Evolutionary conservation across 2,113 vertebrate genomes (phyloP).

Genomic region (Ginglymostoma cirratum): DNA sequence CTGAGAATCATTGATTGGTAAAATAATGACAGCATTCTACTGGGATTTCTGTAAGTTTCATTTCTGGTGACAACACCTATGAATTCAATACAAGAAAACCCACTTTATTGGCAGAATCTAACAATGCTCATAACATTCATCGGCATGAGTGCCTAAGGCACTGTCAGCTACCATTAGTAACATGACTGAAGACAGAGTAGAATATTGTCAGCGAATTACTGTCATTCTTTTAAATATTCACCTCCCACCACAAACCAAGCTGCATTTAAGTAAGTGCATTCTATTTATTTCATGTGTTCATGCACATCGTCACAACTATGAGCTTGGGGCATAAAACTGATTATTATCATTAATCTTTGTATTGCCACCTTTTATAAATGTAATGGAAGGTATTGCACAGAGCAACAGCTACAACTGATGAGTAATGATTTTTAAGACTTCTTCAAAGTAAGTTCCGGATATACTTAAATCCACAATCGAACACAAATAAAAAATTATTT

Average conservation of each 20-base stretch:
- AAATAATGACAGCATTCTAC: neutral
- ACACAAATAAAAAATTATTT: neutral
- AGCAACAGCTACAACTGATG: neutral
- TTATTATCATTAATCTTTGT: conserved; percentile 27
- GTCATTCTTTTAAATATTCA: neutral
- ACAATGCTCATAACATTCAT: conserved; percentile 23
- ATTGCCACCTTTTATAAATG: neutral
- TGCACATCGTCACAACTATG: neutral
- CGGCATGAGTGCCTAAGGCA: neutral
- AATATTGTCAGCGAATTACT: conserved; percentile 19
- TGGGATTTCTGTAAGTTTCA: neutral
- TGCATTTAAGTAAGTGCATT: conserved; percentile 4
- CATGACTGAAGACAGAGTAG: neutral
- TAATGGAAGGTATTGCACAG: neutral
- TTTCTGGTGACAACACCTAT: conserved; percentile 4
- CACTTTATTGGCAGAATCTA: neutral
- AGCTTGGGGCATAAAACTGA: neutral
- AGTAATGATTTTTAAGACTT: neutral
- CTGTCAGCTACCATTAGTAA: conserved; percentile 27
- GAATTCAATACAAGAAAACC: conserved; percentile 3
- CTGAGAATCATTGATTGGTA: neutral
- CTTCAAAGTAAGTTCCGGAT: neutral
- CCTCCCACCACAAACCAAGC: neutral
- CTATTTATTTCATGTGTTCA: neutral
- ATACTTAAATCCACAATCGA: neutral